These are phyloP conservation scores for Sebastes paucispinis DNA, from an alignment of 2,797 vertebrate species.

Conservation along the genomic window DNA sequence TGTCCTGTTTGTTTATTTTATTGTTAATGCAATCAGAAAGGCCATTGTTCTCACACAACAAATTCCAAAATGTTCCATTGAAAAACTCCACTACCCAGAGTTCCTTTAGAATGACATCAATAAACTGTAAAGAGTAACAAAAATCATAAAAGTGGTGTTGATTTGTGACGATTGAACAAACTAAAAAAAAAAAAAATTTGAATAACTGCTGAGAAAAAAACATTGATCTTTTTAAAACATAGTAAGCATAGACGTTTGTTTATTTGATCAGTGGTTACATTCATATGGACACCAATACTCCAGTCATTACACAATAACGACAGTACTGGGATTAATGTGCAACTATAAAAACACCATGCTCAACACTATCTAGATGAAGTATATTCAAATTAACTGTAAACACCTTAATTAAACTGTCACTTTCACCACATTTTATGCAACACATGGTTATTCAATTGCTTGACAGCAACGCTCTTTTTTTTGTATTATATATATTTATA, in stretches of 20 bases:
- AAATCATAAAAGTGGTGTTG: too few relatives aligned
- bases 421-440: neutral
- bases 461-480: neutral
- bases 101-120: neutral
- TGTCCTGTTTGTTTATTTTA: neutral
- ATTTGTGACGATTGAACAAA: too few relatives aligned
- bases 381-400: neutral
- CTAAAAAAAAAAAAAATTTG: too few relatives aligned
- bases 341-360: neutral
- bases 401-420: neutral
- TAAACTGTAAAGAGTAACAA: neutral
- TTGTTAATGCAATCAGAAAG: neutral
- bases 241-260: neutral
- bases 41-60: neutral
- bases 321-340: neutral
- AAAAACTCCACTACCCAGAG: neutral
- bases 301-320: neutral
- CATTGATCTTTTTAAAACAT: neutral
- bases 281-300: neutral
- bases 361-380: neutral
- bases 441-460: neutral
- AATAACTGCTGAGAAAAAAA: neutral
- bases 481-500: neutral
- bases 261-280: neutral
- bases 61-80: neutral